A percentile compares a stretch with the other conserved stretches of the same genome.
Conservation (phyloP, 1,140 invertebrate species). For the Babylonia areolata region DNA sequence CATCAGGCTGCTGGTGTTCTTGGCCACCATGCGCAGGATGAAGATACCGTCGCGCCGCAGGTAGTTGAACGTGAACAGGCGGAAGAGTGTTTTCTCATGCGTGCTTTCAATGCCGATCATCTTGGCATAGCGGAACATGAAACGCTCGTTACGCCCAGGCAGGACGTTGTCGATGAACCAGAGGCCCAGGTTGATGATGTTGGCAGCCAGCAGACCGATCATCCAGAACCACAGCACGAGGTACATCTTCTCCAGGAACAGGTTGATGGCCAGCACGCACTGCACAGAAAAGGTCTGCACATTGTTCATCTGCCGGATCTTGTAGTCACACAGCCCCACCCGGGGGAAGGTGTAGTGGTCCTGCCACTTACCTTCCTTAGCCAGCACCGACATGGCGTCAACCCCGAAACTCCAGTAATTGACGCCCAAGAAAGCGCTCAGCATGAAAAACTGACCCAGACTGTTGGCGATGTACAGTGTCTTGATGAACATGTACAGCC, state of each 20-base stretch:
- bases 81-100: constrained; percentile 53
- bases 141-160: constrained; percentile 60
- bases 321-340: constrained; percentile 78
- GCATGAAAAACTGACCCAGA: constrained; percentile 70
- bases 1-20: constrained; percentile 68
- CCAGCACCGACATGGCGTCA: constrained; percentile 73
- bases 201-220: constrained; percentile 73
- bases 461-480: constrained; percentile 66
- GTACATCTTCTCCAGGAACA: constrained; percentile 79
- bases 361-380: constrained; percentile 72
- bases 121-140: constrained; percentile 63
- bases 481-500: constrained; percentile 75
- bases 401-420: constrained; percentile 74
- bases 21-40: constrained; percentile 66
- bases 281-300: constrained; percentile 73
- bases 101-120: constrained; percentile 49
- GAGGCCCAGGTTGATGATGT: constrained; percentile 56
- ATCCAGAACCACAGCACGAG: constrained; percentile 79
- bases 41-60: constrained; percentile 72
- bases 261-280: constrained; percentile 78
- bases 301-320: constrained; percentile 76
- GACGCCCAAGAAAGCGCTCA: constrained; percentile 68
- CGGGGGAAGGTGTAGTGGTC: constrained; percentile 76
- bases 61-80: constrained; percentile 66
- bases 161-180: constrained; percentile 59